Evolutionary conservation across 2,888 invertebrate genomes (phyloP), one percentile per base, ranked within the genome.

Genomic region (Notodonta ziczac): DNA sequence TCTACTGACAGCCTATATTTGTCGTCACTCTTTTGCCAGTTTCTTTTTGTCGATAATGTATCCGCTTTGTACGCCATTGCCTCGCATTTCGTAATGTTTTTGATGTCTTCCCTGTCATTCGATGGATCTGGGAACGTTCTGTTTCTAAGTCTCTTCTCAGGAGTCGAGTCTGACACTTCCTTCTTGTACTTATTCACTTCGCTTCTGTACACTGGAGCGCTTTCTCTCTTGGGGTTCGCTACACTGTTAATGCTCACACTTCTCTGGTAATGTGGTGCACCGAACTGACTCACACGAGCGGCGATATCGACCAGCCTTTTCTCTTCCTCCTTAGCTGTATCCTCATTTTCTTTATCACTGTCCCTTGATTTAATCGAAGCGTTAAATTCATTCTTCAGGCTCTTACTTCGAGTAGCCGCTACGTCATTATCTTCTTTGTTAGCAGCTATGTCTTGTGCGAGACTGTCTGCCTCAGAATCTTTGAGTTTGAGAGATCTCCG

Each of bases 401-500:
- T 76, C 72, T 93, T 88, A 59, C 86, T 81, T 81, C 89, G 84
- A 39, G 82, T 86, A 5, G 85, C 85, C 39, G 82, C 81, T 16
- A 84, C 81, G 16, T 77, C 78, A 0, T 64, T 58, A 62, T 91
- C 91, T 24, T 91, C 90, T 40, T 90, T 87, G 55, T 86, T 85
- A 44, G 93, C 90, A 0, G 95, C 88, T 48, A 95, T 94, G 67
- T 95, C 95, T 66, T 95, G 94, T 14, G 95, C 94, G 62, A 96
- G 87, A 52, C 87, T 88, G 62, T 95, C 95, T 0, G 93, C 94
- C 75, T 97, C 96, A 5, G 89, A 89, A 74, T 97, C 97, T 88
- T 96, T 96, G n/a, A 97, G 90, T 88, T 97, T 97, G 0, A 97
- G 88, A n/a, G 97, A 97, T 62, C 97, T 90, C 53, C 97, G 91